Evolutionary conservation across 2,113 vertebrate genomes (phyloP).

Genomic region (Glareola pratincola): DNA sequence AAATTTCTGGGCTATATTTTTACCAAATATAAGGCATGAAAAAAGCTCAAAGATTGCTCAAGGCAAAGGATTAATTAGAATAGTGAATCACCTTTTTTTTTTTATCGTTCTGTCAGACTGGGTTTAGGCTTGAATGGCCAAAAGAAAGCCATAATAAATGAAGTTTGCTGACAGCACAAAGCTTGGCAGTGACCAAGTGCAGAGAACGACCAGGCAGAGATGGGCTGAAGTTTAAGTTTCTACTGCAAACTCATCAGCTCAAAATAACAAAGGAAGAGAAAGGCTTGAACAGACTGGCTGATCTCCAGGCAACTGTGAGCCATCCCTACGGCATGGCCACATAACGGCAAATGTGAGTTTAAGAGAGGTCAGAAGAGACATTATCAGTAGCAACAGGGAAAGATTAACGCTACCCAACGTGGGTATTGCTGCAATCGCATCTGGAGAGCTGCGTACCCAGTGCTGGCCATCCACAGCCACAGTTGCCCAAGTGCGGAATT

Average conservation of each 20-base stretch:
- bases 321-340: accelerated
- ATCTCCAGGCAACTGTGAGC: not conserved
- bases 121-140: not conserved
- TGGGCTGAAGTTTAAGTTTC: not conserved
- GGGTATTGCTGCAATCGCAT: not conserved
- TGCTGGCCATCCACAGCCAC: not conserved
- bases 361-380: not conserved
- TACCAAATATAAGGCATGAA: not conserved
- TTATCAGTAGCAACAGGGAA: not conserved
- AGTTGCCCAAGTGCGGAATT: accelerated
- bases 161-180: not conserved
- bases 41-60: not conserved
- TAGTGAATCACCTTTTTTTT: not conserved
- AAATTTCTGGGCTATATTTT: not conserved
- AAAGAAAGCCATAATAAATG: not conserved
- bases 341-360: accelerated
- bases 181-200: not conserved
- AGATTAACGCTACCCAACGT: not conserved
- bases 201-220: not conserved
- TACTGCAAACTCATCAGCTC: not conserved
- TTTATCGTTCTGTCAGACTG: not conserved
- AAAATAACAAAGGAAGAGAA: not conserved
- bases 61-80: not conserved
- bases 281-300: not conserved
- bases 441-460: not conserved